Base-by-base conservation (phyloP, 2,888 invertebrate species). In the Trissolcus brochymenae region DNA sequence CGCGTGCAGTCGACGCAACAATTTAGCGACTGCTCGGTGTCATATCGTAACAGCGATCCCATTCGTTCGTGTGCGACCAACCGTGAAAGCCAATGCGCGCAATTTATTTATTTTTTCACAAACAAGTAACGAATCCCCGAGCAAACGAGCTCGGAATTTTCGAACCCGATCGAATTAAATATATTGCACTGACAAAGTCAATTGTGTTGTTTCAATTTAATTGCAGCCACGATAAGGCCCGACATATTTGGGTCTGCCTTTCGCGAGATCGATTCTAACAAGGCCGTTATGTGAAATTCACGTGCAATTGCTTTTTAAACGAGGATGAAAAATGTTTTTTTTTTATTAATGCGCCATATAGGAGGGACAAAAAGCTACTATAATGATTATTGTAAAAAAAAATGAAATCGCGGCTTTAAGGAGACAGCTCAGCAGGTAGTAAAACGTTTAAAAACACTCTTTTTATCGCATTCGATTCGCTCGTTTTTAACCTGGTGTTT, bases 181-280 rank as follows among this genome's bases (percentile, higher is more conserved):
- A 56, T 56, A 49, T 50, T 41, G 56, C 62, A 46, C 62, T 49
- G 56, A 56, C 66, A 25, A 66, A 66, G 43, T 61, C 57, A 61
- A 67, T 67, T 74, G 62, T 62, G 65, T 67, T 66, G 56, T 67
- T 67, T 61, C 61, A 74, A 67, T 74, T 61, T 66, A 60, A 73
- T 61, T 60, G 66, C 51, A 25, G 11, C 1, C 6, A 16, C 53
- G 73, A 65, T 65, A 72, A 72, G 60, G 6, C 46, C n/a, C 46
- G 46, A 46, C 46, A 16, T 46, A 46, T 46, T 46, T 16, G 35
- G 35, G 35, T 35, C 46, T 46, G 46, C 14, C 7, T 0, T 46
- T 46, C 16, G n/a, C 46, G 46, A 46, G 1, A 16, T 11, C 16
- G 7, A n/a, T 46, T 46, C 46, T 16, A n/a, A 16, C 46, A 16